Conservation (phyloP, 2,113 vertebrate species). For the Stercorarius parasiticus region DNA sequence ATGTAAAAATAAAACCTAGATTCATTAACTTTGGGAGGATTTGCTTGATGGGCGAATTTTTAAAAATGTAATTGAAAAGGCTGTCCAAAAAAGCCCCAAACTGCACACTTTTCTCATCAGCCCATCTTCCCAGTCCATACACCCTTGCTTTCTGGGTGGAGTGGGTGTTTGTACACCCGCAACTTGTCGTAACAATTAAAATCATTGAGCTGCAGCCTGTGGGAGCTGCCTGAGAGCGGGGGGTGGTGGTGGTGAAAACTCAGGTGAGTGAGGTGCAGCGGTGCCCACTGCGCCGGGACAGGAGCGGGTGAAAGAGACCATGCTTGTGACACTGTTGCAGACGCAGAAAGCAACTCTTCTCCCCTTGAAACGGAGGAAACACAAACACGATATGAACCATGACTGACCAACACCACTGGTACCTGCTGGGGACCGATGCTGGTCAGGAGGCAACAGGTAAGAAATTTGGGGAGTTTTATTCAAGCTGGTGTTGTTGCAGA, state of each 20-base stretch:
- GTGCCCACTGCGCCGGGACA: accelerated
- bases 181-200: background rate
- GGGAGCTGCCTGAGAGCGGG: background rate
- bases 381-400: accelerated
- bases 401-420: background rate
- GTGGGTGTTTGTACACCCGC: background rate
- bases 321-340: accelerated
- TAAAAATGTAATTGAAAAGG: background rate
- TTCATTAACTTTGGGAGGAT: background rate
- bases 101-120: background rate
- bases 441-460: no score
- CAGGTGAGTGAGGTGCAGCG: accelerated
- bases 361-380: background rate
- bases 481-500: background rate
- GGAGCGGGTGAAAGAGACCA: background rate
- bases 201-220: background rate
- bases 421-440: background rate
- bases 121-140: background rate
- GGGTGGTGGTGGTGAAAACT: no score
- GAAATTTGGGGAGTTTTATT: background rate
- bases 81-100: background rate
- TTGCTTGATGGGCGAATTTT: background rate
- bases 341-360: background rate
- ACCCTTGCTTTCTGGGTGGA: background rate
- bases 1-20: background rate